Evolutionary conservation across 2,888 invertebrate genomes (phyloP).

Genomic region (Hypomecis punctinalis): DNA sequence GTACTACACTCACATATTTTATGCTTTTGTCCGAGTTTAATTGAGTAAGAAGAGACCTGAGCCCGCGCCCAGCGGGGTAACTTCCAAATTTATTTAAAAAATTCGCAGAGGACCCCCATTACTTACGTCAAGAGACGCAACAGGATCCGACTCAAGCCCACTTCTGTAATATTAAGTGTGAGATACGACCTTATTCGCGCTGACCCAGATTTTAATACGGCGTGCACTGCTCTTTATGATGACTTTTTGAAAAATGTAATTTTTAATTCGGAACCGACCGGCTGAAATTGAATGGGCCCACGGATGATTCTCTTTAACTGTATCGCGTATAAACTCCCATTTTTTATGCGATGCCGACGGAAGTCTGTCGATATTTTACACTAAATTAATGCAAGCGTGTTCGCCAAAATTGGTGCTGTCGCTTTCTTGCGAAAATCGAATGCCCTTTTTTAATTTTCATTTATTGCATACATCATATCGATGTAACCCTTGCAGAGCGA

Average conservation of each 20-base stretch:
- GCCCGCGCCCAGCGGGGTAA: constrained; percentile 76
- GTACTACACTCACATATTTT: constrained; percentile 82
- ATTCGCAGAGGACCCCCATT: constrained; percentile 76
- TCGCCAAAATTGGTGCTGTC: constrained; percentile 64
- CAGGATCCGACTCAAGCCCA: constrained; percentile 64
- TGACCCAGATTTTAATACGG: constrained; percentile 80
- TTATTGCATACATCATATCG: constrained; percentile 52
- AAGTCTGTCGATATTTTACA: constrained; percentile 79
- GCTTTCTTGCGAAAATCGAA: constrained; percentile 65
- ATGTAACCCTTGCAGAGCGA: constrained; percentile 38
- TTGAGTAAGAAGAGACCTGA: constrained; percentile 78
- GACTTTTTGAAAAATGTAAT: constrained; percentile 84
- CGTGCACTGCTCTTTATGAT: constrained; percentile 78
- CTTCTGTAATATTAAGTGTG: constrained; percentile 81
- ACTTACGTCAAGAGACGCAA: constrained; percentile 75
- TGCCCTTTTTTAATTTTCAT: constrained; percentile 62
- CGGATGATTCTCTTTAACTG: constrained; percentile 77
- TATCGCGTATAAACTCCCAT: constrained; percentile 80
- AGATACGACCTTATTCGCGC: constrained; percentile 77
- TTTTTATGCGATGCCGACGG: constrained; percentile 76
- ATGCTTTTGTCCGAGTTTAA: constrained; percentile 80
- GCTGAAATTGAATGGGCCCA: constrained; percentile 63
- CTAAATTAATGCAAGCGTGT: constrained; percentile 74
- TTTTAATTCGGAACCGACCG: constrained; percentile 76
- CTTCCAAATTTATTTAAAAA: constrained; percentile 79